Evolutionary conservation across 1,140 invertebrate genomes (phyloP), one percentile per base, ranked within the genome.

Genomic region (Melitaea cinxia): DNA sequence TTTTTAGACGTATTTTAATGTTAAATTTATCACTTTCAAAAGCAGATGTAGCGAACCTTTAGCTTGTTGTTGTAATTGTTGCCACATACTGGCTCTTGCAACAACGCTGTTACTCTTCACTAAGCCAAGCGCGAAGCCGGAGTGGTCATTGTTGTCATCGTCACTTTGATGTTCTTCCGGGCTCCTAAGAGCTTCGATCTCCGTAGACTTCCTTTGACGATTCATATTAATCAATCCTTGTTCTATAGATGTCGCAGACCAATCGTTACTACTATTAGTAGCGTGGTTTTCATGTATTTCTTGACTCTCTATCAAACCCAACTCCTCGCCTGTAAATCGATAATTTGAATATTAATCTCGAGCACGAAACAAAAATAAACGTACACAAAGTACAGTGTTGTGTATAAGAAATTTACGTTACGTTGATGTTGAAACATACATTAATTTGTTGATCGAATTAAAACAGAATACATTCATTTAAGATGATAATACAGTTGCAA

Each of bases 1-100:
- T n/a, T n/a, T n/a, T n/a, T n/a, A n/a, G n/a, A n/a, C n/a, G n/a
- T n/a, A n/a, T n/a, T n/a, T n/a, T n/a, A n/a, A n/a, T n/a, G n/a
- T n/a, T n/a, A n/a, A n/a, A n/a, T n/a, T n/a, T n/a, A n/a, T n/a
- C n/a, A n/a, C n/a, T n/a, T n/a, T n/a, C n/a, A n/a, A n/a, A n/a
- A n/a, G n/a, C n/a, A 37, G 14, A 19, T 21, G 19, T 6, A 24
- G 45, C 33, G 0, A 47, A 91, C 89, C 87, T 91, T 90, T 90
- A 47, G 91, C 91, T 72, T 93, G 91, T 68, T 93, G 87, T 67
- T 94, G 93, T 70, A 94, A 68, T 68, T 93, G 92, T 73, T 93
- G 92, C 87, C 93, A 94, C 91, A 94, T 92, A 64, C 91, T 93
- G 39, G 93, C 93, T 66, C 92, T 82, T 15, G 92, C 93, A 2